Evolutionary conservation across 2,797 vertebrate genomes (phyloP), one percentile per base, ranked within the genome.

Genomic region (Argya squamiceps): DNA sequence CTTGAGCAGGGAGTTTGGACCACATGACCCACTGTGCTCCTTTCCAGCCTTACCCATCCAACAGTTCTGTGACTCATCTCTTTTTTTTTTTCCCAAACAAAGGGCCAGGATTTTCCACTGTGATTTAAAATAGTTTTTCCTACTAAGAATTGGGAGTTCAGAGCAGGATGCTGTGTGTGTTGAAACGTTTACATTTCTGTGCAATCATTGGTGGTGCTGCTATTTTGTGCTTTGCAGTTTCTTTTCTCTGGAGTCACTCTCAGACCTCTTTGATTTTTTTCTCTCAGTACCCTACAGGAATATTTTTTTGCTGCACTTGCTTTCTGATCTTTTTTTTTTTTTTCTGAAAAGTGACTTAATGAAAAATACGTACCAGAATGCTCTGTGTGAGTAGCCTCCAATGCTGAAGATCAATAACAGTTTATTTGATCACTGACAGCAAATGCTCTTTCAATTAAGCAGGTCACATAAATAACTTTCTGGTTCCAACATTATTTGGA

Each of bases 381-480:
- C 88, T 92, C 79, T 14, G 4, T 86, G 76, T 87, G 82, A 95
- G 77, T 65, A 84, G 91, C 87, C 90, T 96, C 91, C 79, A 93
- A 93, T 82, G 88, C 56, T 92, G 92, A 89, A 92, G 93, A 97
- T 97, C 97, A 96, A 97, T 97, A 97, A 94, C 84, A 94, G 97
- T 96, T 97, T 95, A 97, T 97, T 97, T 97, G 96, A 96, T 97
- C 90, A 93, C 93, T 96, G 97, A 97, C 92, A 89, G 90, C 84
- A 94, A 97, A 97, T 94, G 80, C 92, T 97, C 93, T 97, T 97
- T 97, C 96, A 97, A 96, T 97, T 97, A 97, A 96, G 92, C 80
- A 93, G 90, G 93, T 96, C 94, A 95, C 95, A 97, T 97, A 97
- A 96, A 97, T 96, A 97, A 94, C 93, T 93, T 94, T 94, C 87